Base-by-base conservation (phyloP, 2,888 invertebrate species). In the Ryuthela nishihirai region DNA sequence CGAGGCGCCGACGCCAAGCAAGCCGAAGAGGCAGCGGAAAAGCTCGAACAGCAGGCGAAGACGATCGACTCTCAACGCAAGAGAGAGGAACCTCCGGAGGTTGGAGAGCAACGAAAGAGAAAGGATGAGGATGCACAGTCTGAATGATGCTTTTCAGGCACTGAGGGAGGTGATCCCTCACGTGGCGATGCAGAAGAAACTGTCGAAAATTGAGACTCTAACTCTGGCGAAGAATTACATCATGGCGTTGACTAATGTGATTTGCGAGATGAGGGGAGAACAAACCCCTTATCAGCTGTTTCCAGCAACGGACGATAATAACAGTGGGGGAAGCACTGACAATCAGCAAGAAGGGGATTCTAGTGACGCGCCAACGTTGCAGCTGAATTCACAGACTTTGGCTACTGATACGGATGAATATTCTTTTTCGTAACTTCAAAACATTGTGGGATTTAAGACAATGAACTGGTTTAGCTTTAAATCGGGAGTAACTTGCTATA, bases 31-130 rank as follows among this genome's bases (percentile, higher is more conserved):
- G n/a, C n/a, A n/a, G n/a, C n/a, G n/a, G n/a, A 54, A 61, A 10
- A n/a, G n/a, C n/a, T n/a, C n/a, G n/a, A 29, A 29, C 20, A 35
- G 58, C 35, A 50, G 69, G 49, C 75, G 81, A 67, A 81, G 87
- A 66, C 83, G 87, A 71, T 83, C 85, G 67, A 84, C 85, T 4
- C 79, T 88, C 55, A 87, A 87, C 55, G 88, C 90, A 2, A 80
- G 90, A 52, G 92, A 92, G 72, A 79, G 91, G 64, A 92, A 91
- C 75, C 77, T 88, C 58, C 81, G 92, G 44, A 81, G 92, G 54
- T 79, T 92, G 46, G 92, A 92, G 76, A 90, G 90, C 74, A 92
- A 92, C 74, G 91, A 92, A 74, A 79, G 92, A 47, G 92, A 92
- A 75, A 79, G 92, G 54, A 88, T 89, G 85, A 80, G 92, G 69